Conservation (phyloP, 2,888 invertebrate species). For the Patella caerulea region DNA sequence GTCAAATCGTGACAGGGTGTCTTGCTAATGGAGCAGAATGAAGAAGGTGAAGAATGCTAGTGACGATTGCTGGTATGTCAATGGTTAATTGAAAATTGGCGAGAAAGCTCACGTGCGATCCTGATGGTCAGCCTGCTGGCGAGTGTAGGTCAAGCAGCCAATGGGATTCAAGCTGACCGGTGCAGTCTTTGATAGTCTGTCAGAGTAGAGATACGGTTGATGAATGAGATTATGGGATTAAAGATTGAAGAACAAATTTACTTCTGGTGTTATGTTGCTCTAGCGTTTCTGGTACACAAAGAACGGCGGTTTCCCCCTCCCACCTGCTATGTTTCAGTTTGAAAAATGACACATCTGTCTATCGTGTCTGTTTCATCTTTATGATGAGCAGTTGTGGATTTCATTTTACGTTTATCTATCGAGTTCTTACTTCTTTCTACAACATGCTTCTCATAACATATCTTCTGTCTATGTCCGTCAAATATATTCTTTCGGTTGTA, state of each 20-base stretch:
- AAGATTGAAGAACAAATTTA: not conserved
- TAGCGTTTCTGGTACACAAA: conserved; percentile 4
- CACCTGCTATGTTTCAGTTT: conserved; percentile 10
- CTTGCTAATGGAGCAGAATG: not conserved
- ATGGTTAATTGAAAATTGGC: conserved; percentile 2
- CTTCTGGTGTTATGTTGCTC: conserved; percentile 1
- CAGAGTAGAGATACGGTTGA: not conserved
- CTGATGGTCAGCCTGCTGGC: not conserved
- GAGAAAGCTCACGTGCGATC: not conserved
- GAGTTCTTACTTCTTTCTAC: too few relatives aligned
- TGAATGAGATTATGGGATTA: conserved; percentile 3
- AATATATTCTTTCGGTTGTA: too few relatives aligned
- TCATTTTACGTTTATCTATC: too few relatives aligned
- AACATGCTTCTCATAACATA: too few relatives aligned
- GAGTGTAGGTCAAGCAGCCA: not conserved
- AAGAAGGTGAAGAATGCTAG: not conserved
- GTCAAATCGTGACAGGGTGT: not conserved
- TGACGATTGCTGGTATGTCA: conserved; percentile 5
- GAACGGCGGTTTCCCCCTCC: not conserved
- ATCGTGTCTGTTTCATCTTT: conserved; percentile 3
- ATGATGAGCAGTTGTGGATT: too few relatives aligned
- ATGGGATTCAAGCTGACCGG: conserved; percentile 1
- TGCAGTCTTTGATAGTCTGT: not conserved
- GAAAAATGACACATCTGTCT: conserved; percentile 10
- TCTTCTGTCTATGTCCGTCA: too few relatives aligned